A percentile compares a stretch with the other conserved stretches of the same genome.
Evolutionary conservation across 2,113 vertebrate species (phyloP).

Genomic region (Ailuropoda melanoleuca): DNA sequence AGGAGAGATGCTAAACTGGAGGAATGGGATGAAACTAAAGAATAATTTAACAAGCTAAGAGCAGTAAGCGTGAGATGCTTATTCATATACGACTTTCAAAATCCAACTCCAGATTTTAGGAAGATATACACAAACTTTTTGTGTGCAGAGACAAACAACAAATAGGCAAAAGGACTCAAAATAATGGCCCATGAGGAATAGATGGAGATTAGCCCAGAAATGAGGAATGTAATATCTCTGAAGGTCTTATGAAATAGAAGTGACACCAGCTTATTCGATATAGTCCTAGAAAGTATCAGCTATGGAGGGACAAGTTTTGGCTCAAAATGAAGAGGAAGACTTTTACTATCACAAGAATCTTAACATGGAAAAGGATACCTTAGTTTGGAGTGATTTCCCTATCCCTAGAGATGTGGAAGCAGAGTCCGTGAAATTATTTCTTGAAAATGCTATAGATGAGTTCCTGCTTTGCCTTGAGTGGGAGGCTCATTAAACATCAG

Average conservation of each 20-base stretch:
- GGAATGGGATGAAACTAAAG: background rate
- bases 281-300: background rate
- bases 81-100: background rate
- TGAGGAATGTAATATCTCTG: background rate
- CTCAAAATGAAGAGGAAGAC: background rate
- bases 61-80: background rate
- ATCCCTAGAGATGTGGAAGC: background rate
- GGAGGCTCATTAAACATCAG: background rate
- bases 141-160: background rate
- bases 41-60: background rate
- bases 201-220: background rate
- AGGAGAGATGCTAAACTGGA: background rate
- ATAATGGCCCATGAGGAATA: background rate
- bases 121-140: background rate
- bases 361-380: background rate
- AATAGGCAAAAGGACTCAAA: slow-evolving; percentile 4
- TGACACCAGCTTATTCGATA: background rate
- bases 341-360: background rate
- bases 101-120: background rate
- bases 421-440: background rate
- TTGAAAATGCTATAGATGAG: background rate
- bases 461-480: background rate
- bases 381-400: background rate
- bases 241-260: background rate
- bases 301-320: background rate